Evolutionary conservation across 2,797 vertebrate species (phyloP), one percentile per base, ranked within the genome.

Genomic region (Hippocampus kuda): DNA sequence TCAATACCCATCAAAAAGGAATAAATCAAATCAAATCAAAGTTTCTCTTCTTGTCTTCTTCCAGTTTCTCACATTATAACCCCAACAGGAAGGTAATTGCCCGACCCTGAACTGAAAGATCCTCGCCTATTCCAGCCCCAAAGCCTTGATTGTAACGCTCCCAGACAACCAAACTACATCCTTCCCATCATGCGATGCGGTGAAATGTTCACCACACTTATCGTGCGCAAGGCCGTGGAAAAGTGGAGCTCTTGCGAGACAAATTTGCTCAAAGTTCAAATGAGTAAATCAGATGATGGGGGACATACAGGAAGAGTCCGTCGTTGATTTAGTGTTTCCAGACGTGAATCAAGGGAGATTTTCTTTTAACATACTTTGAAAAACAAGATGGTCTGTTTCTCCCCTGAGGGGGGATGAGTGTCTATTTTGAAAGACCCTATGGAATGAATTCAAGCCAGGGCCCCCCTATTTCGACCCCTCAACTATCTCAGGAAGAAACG

Each of bases 251-350:
- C 22, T 62, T n/a, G 20, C 60, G 24, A 46, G 24, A 26, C 62
- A 24, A 46, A 48, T 65, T 65, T 46, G 42, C 42, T 38, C 34
- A 38, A 3, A 48, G 42, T 48, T 27, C 42, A 48, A 27, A 65
- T 44, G 63, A 65, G 42, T 26, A 65, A 26, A 65, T 65, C 42
- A 48, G 42, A 48, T 27, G 18, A 48, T 48, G 63, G 24, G 12
- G n/a, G 22, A 64, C 24, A 26, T 9, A 22, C 38, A 42, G 61
- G 38, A 63, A 65, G 42, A 65, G 42, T 65, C 63, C 16, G 24
- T 48, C 16, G 6, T 24, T 65, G 24, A 48, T 44, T 65, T 26
- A 65, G 12, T 65, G 12, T 65, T 65, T 65, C 63, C 63, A 65
- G 42, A 26, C 41, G 24, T 65, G 41, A 46, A 26, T 65, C 4